Percentiles rank a stretch among this genome's conserved stretches.
Evolutionary conservation across 92 coral and sea anemone species (phyloP).

Genomic region (Epizoanthus illoricatus): DNA sequence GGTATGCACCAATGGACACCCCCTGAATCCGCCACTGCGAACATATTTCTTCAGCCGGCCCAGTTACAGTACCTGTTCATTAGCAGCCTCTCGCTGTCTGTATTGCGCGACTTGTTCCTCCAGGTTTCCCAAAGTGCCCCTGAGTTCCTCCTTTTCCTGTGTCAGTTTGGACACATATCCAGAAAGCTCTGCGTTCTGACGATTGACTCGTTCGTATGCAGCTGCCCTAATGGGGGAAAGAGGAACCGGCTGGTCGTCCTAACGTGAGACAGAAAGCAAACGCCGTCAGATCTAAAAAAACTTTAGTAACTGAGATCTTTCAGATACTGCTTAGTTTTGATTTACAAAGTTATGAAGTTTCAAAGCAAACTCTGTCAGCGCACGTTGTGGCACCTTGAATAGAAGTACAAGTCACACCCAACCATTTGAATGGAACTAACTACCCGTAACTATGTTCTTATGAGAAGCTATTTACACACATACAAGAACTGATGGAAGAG

Average conservation of each 20-base stretch:
- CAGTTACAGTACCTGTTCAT: constrained; percentile 62
- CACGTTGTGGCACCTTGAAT: neutral
- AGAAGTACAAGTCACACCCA: neutral
- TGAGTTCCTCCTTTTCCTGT: constrained; percentile 86
- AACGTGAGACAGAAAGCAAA: neutral
- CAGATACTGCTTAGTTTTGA: neutral
- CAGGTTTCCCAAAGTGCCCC: constrained; percentile 73
- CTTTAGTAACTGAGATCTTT: neutral
- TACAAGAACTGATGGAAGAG: too few species aligned
- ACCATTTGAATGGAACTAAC: too few species aligned
- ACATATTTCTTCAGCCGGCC: neutral
- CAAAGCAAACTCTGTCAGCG: neutral
- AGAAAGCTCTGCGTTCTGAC: constrained; percentile 89
- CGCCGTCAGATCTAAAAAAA: neutral
- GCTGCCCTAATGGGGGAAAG: constrained; percentile 94
- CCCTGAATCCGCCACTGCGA: neutral
- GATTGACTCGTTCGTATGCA: constrained; percentile 80
- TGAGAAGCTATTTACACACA: too few species aligned
- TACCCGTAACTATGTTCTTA: too few species aligned
- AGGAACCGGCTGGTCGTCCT: constrained; percentile 80
- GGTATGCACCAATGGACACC: too few species aligned
- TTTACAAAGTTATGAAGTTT: neutral
- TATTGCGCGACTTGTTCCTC: constrained; percentile 85
- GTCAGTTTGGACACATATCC: constrained; percentile 80
- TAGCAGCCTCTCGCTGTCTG: constrained; percentile 74